A percentile compares a stretch with the other conserved stretches of the same genome.
These are phyloP conservation scores for Lamprotornis superbus DNA, from an alignment of 2,113 vertebrate genomes.

Conservation along the genomic window DNA sequence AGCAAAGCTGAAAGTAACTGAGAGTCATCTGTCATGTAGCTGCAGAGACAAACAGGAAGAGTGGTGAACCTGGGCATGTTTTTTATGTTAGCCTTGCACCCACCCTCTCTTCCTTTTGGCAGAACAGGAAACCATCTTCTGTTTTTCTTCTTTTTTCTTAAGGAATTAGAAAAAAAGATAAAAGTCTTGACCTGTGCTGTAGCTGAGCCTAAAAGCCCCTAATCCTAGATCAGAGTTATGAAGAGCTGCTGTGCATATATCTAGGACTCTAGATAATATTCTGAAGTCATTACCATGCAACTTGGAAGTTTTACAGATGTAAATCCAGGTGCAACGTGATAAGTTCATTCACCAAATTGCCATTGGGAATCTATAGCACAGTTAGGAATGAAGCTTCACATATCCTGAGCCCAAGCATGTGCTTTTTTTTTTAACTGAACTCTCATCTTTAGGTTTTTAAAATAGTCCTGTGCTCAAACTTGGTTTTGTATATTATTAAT, in stretches of 20 bases:
- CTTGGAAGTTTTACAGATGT: neutral
- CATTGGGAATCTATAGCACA: neutral
- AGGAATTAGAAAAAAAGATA: slow-evolving; percentile 49
- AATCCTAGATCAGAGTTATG: neutral
- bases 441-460: neutral
- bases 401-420: neutral
- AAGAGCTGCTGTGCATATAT: neutral
- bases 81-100: slow-evolving; percentile 11
- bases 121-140: slow-evolving; percentile 59
- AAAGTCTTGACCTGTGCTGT: neutral
- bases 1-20: slow-evolving; percentile 25
- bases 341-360: neutral
- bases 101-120: slow-evolving; percentile 53
- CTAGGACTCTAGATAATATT: neutral
- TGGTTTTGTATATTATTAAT: neutral
- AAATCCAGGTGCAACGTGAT: neutral
- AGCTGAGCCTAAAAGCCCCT: neutral
- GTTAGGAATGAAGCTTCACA: neutral
- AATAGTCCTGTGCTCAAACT: neutral
- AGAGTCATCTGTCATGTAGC: slow-evolving; percentile 31
- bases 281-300: neutral
- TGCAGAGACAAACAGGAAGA: slow-evolving; percentile 60
- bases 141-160: slow-evolving; percentile 40
- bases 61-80: slow-evolving; percentile 44
- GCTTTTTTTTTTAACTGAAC: neutral